Conservation (phyloP, 1,140 invertebrate species). For the Callitettix versicolor region DNA sequence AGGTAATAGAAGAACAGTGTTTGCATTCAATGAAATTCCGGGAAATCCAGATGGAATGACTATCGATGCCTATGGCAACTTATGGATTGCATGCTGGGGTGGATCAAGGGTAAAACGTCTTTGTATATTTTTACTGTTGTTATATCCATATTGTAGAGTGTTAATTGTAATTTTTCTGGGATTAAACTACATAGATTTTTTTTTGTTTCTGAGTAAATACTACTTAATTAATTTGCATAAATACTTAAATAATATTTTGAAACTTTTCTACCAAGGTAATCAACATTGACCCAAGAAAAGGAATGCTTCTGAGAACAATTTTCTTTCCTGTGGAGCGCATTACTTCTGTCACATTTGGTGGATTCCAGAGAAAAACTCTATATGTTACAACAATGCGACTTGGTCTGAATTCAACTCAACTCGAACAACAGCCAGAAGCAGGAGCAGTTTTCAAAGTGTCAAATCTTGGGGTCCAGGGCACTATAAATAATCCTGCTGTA, state of each 20-base stretch:
- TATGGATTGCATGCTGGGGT: slow-evolving; percentile 53
- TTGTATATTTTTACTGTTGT: too few species aligned
- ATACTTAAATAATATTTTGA: too few species aligned
- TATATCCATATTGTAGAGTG: too few species aligned
- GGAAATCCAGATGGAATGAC: slow-evolving; percentile 60
- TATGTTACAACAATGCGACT: slow-evolving; percentile 39
- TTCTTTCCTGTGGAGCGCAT: slow-evolving; percentile 34
- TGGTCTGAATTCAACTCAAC: slow-evolving; percentile 37
- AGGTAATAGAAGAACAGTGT: slow-evolving; percentile 36
- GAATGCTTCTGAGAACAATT: slow-evolving; percentile 30
- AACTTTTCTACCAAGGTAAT: slow-evolving; percentile 31
- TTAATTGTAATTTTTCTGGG: too few species aligned
- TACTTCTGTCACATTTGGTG: slow-evolving; percentile 50
- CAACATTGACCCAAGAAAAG: slow-evolving; percentile 30
- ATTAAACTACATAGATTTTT: too few species aligned
- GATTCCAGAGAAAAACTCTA: slow-evolving; percentile 38
- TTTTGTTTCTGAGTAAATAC: too few species aligned
- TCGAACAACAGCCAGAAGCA: slow-evolving; percentile 45
- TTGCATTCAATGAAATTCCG: slow-evolving; percentile 34
- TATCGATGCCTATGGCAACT: slow-evolving; percentile 47
- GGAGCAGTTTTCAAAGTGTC: slow-evolving; percentile 62
- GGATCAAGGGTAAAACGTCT: slow-evolving; percentile 28
- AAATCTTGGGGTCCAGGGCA: slow-evolving; percentile 49
- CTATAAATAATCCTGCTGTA: slow-evolving; percentile 1
- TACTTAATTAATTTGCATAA: too few species aligned